A percentile compares a stretch with the other conserved stretches of the same genome.
These are phyloP conservation scores for Pharmacophagus antenor DNA, from an alignment of 2,888 invertebrate species.

Conservation along the genomic window DNA sequence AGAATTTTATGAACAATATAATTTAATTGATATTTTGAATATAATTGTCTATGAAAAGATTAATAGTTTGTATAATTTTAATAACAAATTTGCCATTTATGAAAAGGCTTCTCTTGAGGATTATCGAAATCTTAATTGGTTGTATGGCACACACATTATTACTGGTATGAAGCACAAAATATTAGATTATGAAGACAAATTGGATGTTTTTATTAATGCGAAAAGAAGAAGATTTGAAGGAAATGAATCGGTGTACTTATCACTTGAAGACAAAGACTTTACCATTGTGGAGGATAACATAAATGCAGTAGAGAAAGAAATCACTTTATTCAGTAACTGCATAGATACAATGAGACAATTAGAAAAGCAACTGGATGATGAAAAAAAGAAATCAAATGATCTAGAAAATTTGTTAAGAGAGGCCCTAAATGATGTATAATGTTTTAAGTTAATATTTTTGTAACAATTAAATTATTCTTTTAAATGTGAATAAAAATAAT, in stretches of 20 bases:
- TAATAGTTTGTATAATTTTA: slow-evolving; percentile 64
- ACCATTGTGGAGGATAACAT: slow-evolving; percentile 63
- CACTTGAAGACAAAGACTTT: slow-evolving; percentile 64
- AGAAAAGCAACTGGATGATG: slow-evolving; percentile 70
- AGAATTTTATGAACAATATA: slow-evolving; percentile 62
- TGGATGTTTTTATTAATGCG: slow-evolving; percentile 59
- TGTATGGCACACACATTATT: slow-evolving; percentile 68
- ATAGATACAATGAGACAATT: slow-evolving; percentile 65
- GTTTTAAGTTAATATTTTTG: slow-evolving; percentile 9
- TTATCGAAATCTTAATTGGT: slow-evolving; percentile 81
- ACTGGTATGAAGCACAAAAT: slow-evolving; percentile 61
- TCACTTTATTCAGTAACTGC: slow-evolving; percentile 57
- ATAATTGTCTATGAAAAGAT: slow-evolving; percentile 79
- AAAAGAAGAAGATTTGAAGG: slow-evolving; percentile 67
- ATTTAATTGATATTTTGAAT: slow-evolving; percentile 79
- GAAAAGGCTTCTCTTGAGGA: slow-evolving; percentile 74
- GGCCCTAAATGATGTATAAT: slow-evolving; percentile 61
- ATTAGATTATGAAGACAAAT: slow-evolving; percentile 59
- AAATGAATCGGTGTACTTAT: slow-evolving; percentile 60
- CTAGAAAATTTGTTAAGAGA: slow-evolving; percentile 71
- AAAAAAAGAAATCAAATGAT: slow-evolving; percentile 65
- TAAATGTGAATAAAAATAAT: neutral
- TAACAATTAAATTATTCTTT: slow-evolving; percentile 4
- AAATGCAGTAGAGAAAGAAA: slow-evolving; percentile 53
- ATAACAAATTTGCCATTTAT: slow-evolving; percentile 79